Evolutionary conservation across 2,113 vertebrate species (phyloP).

Genomic region (Ancistrus triradiatus): DNA sequence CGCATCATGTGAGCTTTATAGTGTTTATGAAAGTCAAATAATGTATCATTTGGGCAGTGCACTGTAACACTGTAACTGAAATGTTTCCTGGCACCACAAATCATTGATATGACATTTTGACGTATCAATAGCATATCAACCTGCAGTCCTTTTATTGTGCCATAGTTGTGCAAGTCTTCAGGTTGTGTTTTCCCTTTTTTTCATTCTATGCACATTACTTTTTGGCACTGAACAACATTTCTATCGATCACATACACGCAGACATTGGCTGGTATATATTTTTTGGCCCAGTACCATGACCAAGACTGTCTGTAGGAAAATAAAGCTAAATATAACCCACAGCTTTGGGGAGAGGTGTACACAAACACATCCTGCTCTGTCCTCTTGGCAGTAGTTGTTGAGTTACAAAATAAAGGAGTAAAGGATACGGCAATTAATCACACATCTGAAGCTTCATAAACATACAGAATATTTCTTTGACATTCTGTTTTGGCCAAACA

Average conservation of each 20-base stretch:
- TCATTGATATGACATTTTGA: constrained; percentile 24
- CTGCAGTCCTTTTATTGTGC: neutral
- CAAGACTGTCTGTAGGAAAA: constrained; percentile 28
- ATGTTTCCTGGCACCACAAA: constrained; percentile 21
- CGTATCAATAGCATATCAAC: constrained; percentile 15
- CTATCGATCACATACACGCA: constrained; percentile 7
- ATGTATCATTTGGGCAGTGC: neutral
- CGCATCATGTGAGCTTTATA: constrained; percentile 1
- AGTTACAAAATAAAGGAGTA: neutral
- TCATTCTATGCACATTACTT: neutral
- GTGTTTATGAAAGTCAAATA: constrained; percentile 13
- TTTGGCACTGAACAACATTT: neutral
- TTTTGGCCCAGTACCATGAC: constrained; percentile 16
- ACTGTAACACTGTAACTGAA: constrained; percentile 17
- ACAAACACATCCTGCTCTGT: neutral
- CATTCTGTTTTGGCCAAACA: neutral
- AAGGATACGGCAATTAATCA: neutral
- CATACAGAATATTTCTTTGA: neutral
- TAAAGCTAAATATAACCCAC: constrained; percentile 30
- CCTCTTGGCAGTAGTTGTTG: neutral
- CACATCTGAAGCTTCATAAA: neutral
- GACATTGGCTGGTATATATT: constrained; percentile 14
- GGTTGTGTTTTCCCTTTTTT: constrained; percentile 6
- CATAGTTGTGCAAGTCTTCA: constrained; percentile 8
- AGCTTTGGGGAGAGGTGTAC: too few relatives aligned